Conservation (phyloP, 2,888 invertebrate species). For the Diarsia mendica region DNA sequence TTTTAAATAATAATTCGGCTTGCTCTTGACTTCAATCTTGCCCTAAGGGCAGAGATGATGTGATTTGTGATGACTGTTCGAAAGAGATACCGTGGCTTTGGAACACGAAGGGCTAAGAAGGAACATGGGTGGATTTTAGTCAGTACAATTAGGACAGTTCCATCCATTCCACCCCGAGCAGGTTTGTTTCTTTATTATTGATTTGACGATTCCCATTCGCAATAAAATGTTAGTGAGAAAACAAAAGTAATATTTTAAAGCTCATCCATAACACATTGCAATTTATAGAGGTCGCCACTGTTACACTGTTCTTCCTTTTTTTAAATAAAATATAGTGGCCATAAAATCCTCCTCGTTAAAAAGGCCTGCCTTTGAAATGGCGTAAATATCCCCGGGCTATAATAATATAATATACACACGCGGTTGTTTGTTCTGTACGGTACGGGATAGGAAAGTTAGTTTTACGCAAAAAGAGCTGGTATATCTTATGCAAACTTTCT, state of each 20-base stretch:
- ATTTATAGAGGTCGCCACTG: neutral
- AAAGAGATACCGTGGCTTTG: too few species aligned
- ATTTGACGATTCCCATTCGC: too few species aligned
- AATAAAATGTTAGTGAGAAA: neutral
- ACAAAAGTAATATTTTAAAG: neutral
- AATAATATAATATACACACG: neutral
- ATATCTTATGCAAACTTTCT: neutral
- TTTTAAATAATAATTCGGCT: too few species aligned
- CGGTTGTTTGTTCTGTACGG: neutral
- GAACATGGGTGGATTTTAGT: too few species aligned
- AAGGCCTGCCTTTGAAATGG: neutral
- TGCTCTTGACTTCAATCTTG: too few species aligned
- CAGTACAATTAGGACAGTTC: too few species aligned
- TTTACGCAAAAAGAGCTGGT: neutral
- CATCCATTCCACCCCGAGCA: too few species aligned
- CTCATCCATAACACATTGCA: neutral
- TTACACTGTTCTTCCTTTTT: neutral
- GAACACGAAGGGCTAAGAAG: too few species aligned
- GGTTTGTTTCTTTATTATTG: too few species aligned
- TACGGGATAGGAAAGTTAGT: neutral
- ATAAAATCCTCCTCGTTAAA: neutral
- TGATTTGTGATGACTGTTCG: too few species aligned
- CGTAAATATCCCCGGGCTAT: constrained; percentile 1
- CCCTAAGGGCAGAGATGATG: too few species aligned
- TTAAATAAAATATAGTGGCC: neutral